Base-by-base conservation (phyloP, 2,797 vertebrate genomes). In the Cichlasoma orientale region DNA sequence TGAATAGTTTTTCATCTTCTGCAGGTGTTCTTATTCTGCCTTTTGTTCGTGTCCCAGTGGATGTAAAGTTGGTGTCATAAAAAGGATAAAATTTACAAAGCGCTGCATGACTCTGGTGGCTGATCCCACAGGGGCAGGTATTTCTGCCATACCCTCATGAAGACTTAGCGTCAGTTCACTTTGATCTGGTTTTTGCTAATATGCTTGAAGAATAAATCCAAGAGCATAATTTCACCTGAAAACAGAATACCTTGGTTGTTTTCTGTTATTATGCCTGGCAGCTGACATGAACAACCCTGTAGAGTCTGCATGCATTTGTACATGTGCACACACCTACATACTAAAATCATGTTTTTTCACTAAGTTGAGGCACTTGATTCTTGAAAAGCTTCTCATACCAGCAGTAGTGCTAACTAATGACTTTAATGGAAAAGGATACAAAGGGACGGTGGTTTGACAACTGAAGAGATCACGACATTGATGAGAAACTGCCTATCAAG, bases 181-280 rank as follows among this genome's bases (percentile, higher is more conserved):
- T 41, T 66, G 61, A 23, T 47, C 38, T 66, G 61, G 38, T 63
- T 63, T 63, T 63, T 44, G 59, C 14, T 63, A 63, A 23, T 44
- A 19, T 6, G 14, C 38, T 44, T 44, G 23, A 44, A 63, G 5
- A 27, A 10, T 23, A 41, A 63, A 25, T 44, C n/a, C n/a, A n/a
- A n/a, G n/a, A n/a, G n/a, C n/a, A 11, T 66, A 44, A 66, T 19
- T 44, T 66, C 59, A 27, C 59, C 14, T 63, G 36, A 63, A 44
- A 44, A 63, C 4, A 63, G 21, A 63, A 63, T 63, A 21, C 16
- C 41, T 25, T 41, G 8, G 21, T 44, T 66, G 4, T 66, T 66
- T 47, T 47, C 38, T 0, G 47, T 19, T 7, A 2, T 50, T 19
- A 50, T 19, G 7, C 47, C 16, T 33, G 33, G 33, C 33, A 36